These are phyloP conservation scores for Clamator glandarius DNA, from an alignment of 2,797 vertebrate species.

Conservation along the genomic window DNA sequence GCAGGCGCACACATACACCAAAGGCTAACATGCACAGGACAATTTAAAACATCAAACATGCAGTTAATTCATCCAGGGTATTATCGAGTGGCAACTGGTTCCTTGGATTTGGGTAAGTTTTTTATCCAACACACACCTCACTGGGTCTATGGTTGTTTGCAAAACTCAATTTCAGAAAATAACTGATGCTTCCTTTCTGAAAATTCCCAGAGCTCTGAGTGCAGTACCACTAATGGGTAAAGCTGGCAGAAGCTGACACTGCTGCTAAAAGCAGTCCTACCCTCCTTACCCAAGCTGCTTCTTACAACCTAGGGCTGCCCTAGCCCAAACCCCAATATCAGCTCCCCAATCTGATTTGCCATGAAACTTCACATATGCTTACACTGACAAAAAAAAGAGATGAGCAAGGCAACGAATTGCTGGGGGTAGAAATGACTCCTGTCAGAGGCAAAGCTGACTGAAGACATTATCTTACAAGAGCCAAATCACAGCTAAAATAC, in stretches of 20 bases:
- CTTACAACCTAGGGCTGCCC: background rate
- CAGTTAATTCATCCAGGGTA: background rate
- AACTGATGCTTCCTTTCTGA: background rate
- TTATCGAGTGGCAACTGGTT: background rate
- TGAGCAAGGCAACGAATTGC: fast-evolving
- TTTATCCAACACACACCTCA: background rate
- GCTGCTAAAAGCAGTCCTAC: background rate
- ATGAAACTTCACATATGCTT: background rate
- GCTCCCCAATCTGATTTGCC: background rate
- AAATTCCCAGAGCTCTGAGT: background rate
- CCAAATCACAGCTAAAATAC: background rate
- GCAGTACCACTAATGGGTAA: background rate
- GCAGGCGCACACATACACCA: fast-evolving
- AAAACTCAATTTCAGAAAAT: background rate
- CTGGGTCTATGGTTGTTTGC: background rate
- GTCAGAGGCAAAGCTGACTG: slow-evolving; percentile 1
- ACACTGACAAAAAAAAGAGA: background rate
- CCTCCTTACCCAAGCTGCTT: background rate
- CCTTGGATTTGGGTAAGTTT: background rate
- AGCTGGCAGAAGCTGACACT: background rate
- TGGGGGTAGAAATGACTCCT: background rate
- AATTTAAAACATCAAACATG: background rate
- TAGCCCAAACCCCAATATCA: background rate
- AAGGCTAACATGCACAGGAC: background rate
- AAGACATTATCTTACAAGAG: background rate